Conservation (phyloP, 1,140 invertebrate species). For the Hestina assimilis region DNA sequence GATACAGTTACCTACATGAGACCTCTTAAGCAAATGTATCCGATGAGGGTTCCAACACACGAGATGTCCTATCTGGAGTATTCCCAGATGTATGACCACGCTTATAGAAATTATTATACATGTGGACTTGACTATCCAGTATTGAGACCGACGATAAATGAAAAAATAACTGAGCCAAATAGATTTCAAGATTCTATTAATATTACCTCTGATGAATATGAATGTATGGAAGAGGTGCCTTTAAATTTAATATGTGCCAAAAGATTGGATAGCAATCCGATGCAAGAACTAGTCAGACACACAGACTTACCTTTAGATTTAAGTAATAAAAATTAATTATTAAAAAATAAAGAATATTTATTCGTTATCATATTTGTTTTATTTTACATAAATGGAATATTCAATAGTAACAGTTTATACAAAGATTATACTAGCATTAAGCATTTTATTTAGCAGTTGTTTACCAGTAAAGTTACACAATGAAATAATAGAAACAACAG, state of each 20-base stretch:
- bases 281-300: constrained; percentile 58
- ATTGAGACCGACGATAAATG: constrained; percentile 42
- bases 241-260: constrained; percentile 66
- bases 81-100: constrained; percentile 63
- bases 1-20: constrained; percentile 44
- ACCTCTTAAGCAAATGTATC: constrained; percentile 47
- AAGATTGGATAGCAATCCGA: constrained; percentile 48
- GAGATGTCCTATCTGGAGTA: constrained; percentile 69
- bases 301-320: constrained; percentile 73
- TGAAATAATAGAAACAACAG: too few species aligned
- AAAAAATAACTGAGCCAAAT: constrained; percentile 49
- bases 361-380: constrained; percentile 3
- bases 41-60: constrained; percentile 50
- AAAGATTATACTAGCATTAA: too few species aligned
- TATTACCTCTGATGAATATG: constrained; percentile 23
- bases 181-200: constrained; percentile 35
- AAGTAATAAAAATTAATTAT: constrained; percentile 67
- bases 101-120: constrained; percentile 59
- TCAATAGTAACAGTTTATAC: neutral
- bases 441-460: too few species aligned
- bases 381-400: neutral
- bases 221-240: constrained; percentile 46
- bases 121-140: constrained; percentile 46
- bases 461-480: too few species aligned
- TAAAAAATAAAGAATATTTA: constrained; percentile 29